Percentiles rank a stretch among this genome's conserved stretches.
Conservation (phyloP, 1,140 invertebrate genomes). For the Pseudomyrmex concolor region DNA sequence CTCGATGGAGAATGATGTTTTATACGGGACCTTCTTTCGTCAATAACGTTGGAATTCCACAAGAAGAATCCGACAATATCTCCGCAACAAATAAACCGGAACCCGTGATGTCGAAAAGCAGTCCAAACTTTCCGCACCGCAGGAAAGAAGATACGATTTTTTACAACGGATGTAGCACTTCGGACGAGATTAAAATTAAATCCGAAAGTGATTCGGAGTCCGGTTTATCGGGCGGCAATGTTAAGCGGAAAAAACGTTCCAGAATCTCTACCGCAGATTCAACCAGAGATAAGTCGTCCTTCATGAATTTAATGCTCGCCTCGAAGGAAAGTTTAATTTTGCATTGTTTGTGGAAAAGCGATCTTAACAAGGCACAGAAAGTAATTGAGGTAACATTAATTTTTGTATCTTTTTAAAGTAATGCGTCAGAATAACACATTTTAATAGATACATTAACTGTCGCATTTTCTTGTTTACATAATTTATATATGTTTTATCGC, state of each 20-base stretch:
- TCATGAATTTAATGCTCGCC: constrained; percentile 79
- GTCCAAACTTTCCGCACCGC: constrained; percentile 47
- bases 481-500: constrained; percentile 77
- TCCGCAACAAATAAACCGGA: constrained; percentile 4
- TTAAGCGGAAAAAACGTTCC: constrained; percentile 66
- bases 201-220: constrained; percentile 77
- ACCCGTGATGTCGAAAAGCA: constrained; percentile 33
- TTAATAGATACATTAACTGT: constrained; percentile 19
- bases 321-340: constrained; percentile 78
- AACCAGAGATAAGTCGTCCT: constrained; percentile 66
- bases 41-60: constrained; percentile 55
- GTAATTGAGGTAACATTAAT: constrained; percentile 77
- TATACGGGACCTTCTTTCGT: constrained; percentile 74
- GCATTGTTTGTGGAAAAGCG: constrained; percentile 79
- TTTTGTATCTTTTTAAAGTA: not conserved
- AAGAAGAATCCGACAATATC: constrained; percentile 14
- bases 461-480: constrained; percentile 29
- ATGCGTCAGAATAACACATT: constrained; percentile 16
- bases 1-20: constrained; percentile 78
- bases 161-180: constrained; percentile 71
- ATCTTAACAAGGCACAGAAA: constrained; percentile 76
- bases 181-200: constrained; percentile 71
- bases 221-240: constrained; percentile 59
- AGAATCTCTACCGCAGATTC: constrained; percentile 35
- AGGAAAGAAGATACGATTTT: constrained; percentile 68